Conservation (phyloP, 2,113 vertebrate species). For the Seriola quinqueradiata region DNA sequence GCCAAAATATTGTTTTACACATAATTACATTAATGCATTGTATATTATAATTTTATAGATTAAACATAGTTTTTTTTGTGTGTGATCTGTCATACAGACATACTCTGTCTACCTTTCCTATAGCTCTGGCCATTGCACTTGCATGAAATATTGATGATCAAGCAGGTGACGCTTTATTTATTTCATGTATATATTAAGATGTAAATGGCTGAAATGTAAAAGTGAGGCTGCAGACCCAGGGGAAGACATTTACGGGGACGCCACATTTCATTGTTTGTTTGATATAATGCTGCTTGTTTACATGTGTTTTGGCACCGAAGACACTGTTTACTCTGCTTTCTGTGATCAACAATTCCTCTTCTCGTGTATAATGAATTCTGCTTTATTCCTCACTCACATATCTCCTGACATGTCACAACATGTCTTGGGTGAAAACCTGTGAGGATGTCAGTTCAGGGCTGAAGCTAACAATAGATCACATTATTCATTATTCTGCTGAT, state of each 20-base stretch:
- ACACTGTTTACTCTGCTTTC: conserved; percentile 27
- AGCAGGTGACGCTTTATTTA: neutral
- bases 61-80: no score
- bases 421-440: neutral
- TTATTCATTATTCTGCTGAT: neutral
- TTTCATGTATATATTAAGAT: neutral
- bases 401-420: neutral
- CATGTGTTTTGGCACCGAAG: conserved; percentile 19
- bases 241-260: neutral
- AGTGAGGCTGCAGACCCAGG: neutral
- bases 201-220: neutral
- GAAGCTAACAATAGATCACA: neutral
- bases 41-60: no score
- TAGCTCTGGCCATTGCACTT: no score
- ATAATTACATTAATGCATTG: no score
- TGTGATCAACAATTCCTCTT: conserved; percentile 15
- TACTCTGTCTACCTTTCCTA: neutral
- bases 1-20: no score
- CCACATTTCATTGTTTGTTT: conserved; percentile 52
- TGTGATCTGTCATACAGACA: no score
- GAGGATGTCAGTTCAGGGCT: neutral
- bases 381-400: conserved; percentile 3
- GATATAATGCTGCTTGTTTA: conserved; percentile 51
- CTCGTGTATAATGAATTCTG: neutral
- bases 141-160: neutral